phyloP scores from a whole-genome alignment of 2,888 invertebrate species.

The Ametastegia equiseti region DNA sequence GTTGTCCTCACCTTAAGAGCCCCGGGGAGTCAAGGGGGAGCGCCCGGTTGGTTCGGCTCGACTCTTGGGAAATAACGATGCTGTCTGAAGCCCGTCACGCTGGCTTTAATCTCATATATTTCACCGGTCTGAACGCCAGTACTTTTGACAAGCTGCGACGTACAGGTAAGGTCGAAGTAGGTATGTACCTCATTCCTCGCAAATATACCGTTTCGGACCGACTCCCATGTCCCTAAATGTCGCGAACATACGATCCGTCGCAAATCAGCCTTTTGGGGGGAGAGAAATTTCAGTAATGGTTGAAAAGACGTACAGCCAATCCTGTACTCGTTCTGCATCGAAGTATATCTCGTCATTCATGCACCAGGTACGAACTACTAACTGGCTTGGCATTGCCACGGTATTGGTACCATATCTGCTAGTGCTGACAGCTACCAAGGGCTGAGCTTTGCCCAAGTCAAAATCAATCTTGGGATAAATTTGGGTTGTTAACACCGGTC shows the following conservation, averaged over 20 bases:
- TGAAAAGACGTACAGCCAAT: no score
- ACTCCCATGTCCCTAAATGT: neutral
- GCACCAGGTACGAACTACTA: no score
- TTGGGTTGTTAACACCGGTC: no score
- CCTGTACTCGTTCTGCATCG: no score
- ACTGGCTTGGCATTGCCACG: no score
- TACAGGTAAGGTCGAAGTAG: no score
- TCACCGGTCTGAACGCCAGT: slow-evolving; percentile 18
- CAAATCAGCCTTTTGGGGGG: neutral
- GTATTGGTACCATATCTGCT: no score
- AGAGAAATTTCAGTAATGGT: neutral
- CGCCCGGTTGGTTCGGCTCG: neutral
- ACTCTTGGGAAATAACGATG: slow-evolving; percentile 59
- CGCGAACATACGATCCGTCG: neutral
- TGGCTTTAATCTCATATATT: slow-evolving; percentile 58
- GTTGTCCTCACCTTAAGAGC: slow-evolving; percentile 41
- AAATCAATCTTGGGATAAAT: no score
- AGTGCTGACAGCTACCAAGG: no score
- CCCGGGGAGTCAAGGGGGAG: slow-evolving; percentile 34
- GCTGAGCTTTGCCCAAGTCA: no score
- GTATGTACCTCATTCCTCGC: slow-evolving; percentile 3
- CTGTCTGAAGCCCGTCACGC: slow-evolving; percentile 55
- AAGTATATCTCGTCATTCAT: no score
- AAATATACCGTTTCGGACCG: slow-evolving; percentile 7
- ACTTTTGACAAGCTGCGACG: slow-evolving; percentile 24